Base-by-base conservation (phyloP, 2,888 invertebrate genomes). In the Pomacea canaliculata region DNA sequence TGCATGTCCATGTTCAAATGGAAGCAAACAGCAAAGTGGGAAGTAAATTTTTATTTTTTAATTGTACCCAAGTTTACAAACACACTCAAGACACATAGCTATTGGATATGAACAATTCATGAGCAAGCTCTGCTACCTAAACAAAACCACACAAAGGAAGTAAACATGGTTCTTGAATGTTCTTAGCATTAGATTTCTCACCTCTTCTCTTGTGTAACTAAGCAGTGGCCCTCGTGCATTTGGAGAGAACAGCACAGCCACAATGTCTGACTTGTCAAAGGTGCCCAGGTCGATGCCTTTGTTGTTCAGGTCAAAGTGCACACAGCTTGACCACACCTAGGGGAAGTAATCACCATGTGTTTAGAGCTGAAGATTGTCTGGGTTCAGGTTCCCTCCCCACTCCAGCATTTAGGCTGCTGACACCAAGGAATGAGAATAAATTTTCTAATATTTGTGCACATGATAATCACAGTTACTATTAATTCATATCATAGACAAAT, bases 281-380 rank as follows among this genome's bases (percentile, higher is more conserved):
- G 60, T 49, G 46, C 80, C 80, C 1, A 78, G 62, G 37, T 77
- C 70, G 10, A 80, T 69, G 8, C 77, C 69, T 16, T 63, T 27
- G 65, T 79, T 80, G 37, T 48, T 37, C 8, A 67, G 65, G 8
- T n/a, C 71, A 56, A 78, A 80, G 48, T 76, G 69, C 12, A 76
- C 77, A 67, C 80, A 80, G 65, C 71, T 65, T 10, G 67, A 59
- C 80, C 78, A 77, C 7, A 76, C 16, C 78, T 80, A 65, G n/a
- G 19, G 62, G 69, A 56, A 49, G 37, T 37, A 37, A 37, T 37
- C 51, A 7, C 12, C 27, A 23, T n/a, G 37, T 37, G 65, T 27
- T 48, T 18, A 49, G 49, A 48, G 51, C 27, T 4, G 46, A 18
- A n/a, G 13, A 48, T 37, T 37, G 37, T 62, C 19, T 46, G 18